Base-by-base conservation (phyloP, 2,797 vertebrate genomes). In the Telmatherina bonti region DNA sequence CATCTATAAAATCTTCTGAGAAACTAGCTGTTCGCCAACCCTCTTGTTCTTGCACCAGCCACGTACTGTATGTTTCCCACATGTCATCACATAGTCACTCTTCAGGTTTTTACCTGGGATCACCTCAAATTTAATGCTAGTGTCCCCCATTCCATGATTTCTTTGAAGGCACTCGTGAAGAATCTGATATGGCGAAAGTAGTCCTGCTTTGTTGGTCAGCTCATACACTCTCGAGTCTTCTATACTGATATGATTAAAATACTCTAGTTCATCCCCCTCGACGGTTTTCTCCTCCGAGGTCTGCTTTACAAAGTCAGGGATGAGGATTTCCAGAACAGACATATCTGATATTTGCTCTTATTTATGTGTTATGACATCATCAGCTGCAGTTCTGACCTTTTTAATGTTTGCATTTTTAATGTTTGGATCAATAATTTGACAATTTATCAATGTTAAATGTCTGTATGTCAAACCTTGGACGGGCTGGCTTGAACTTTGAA, bases 141-240 rank as follows among this genome's bases (percentile, higher is more conserved):
- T 99, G 85, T 99, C 98, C 82, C 98, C 98, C 98, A 99, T 99
- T 74, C 98, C 98, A 41, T 99, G 98, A 87, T 99, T 99, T 98
- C 98, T 97, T 96, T 99, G 99, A 99, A 99, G 98, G 98, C 98
- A 99, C 98, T 99, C 98, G 70, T 99, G 98, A 93, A 99, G 98
- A 92, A 99, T 99, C 95, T 99, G 98, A 96, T 99, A 99, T 84
- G 98, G 98, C 87, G 98, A 99, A 91, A 99, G 92, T 78, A 99
- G 95, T 89, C 98, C 98, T 83, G 98, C 98, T 95, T 99, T 99
- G 95, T 98, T 99, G 91, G 98, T 98, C 93, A 99, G 93, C 91
- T 99, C 98, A 55, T 99, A 99, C 84, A 99, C 98, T 79, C 98
- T 94, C 0, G 98, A 99, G 91, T 99, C 98, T 94, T 99, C 98